Base-by-base conservation (phyloP, 37 sponge, comb jelly and placozoan genomes). In the Aplysina aerophoba region DNA sequence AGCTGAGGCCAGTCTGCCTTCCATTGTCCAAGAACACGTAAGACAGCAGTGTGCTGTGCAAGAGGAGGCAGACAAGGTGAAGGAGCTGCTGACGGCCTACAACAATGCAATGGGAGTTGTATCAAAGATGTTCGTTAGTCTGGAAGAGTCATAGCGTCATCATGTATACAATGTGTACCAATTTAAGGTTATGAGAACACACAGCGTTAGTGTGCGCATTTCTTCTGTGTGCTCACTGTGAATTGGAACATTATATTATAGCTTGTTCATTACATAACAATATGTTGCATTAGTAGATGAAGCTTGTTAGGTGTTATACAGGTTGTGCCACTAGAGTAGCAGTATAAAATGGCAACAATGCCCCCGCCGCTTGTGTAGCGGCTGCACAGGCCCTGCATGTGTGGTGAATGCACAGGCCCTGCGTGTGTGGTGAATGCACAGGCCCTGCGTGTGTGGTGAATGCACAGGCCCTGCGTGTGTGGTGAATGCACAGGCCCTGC, bases 81-180 rank as follows among this genome's bases (percentile, higher is more conserved):
- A 75, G 25, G 78, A 75, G 19, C 31, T 75, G 12, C 78, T 75
- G 1, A 75, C 78, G 3, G 78, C 44, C 3, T 75, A 75, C 53
- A 75, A 75, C 53, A 25, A 75, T 40, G 78, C 54, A 1, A 75
- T 41, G n/a, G 78, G 33, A 14, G 44, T 36, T 0, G 37, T 75
- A 4, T 75, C 78, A 41, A 36, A 75, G 24, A 39, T 25, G 38
- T 75, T 75, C 39, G 3, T 75, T 40, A 36, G 24, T 41, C 25
- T 75, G 3, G 28, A 19, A 5, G 73, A 33, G 28, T n/a, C 28
- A 28, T 27, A n/a, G 4, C 11, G 4, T 28, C 64, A 62, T 11
- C 11, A 4, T 14, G 64, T 62, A 62, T 14, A 3, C 64, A 62
- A 13, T 13, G 28, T 4, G 64, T n/a, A n/a, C n/a, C n/a, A n/a